phyloP scores from a whole-genome alignment of 1,140 invertebrate species.

The Drosophila sturtevanti region DNA sequence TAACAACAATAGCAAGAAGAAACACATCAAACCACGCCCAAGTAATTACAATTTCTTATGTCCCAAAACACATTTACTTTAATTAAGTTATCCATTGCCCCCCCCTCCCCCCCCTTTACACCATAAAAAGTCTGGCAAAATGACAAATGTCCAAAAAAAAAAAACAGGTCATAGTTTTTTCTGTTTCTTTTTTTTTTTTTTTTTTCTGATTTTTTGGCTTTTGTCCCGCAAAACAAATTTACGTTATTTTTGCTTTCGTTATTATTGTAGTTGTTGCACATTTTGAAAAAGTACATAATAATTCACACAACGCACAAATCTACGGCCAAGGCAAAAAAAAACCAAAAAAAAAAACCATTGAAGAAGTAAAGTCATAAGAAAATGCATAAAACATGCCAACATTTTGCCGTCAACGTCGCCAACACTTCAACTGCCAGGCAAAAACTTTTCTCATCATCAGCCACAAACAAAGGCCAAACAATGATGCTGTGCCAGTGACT shows the following conservation, averaged over 20 bases:
- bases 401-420: slow-evolving; percentile 72
- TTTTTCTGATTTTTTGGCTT: slow-evolving; percentile 31
- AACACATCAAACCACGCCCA: slow-evolving; percentile 57
- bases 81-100: slow-evolving; percentile 64
- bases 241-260: slow-evolving; percentile 73
- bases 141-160: slow-evolving; percentile 73
- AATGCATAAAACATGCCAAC: slow-evolving; percentile 79
- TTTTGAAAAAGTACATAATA: slow-evolving; percentile 78
- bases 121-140: slow-evolving; percentile 36
- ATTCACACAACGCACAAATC: slow-evolving; percentile 62
- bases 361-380: slow-evolving; percentile 79
- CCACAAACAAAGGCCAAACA: slow-evolving; percentile 79
- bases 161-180: slow-evolving; percentile 66
- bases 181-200: slow-evolving; percentile 58
- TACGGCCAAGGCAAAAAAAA: slow-evolving; percentile 41
- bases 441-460: slow-evolving; percentile 81
- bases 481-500: slow-evolving; percentile 28
- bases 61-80: slow-evolving; percentile 70
- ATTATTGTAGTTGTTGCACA: slow-evolving; percentile 68
- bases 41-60: slow-evolving; percentile 75
- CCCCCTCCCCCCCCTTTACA: background rate
- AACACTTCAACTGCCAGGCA: slow-evolving; percentile 78
- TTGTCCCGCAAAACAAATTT: slow-evolving; percentile 71
- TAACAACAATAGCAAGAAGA: background rate
- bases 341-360: slow-evolving; percentile 10